Evolutionary conservation across 2,113 vertebrate species (phyloP), one percentile per base, ranked within the genome.

Genomic region (Lamprotornis superbus): DNA sequence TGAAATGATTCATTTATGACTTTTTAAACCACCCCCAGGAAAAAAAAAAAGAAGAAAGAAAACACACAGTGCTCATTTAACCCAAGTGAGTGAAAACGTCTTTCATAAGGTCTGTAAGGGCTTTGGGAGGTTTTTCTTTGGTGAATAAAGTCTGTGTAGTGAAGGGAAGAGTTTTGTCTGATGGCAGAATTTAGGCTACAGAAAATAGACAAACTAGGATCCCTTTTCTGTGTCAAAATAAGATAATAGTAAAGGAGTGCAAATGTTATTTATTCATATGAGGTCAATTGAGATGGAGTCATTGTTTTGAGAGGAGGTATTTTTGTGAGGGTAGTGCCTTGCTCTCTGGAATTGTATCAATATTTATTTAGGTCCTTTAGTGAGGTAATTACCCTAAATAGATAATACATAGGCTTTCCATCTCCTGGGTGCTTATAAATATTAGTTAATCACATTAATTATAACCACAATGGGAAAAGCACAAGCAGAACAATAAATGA

Each of bases 1-100:
- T 94, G 83, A 91, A 97, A 97, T 97, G 97, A 98, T 97, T 98
- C 98, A 98, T 98, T 97, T 97, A 97, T 97, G 97, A 89, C 94
- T 94, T 85, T 83, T 93, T 90, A 69, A 40, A 1, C 22, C 55
- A 40, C 39, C 31, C 49, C 70, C 49, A 84, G 74, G 25, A 63
- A 78, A 75, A 75, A 77, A 80, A 88, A 68, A 80, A 80, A 70
- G 19, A 80, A 95, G 46, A 94, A 95, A 91, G 90, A 94, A 95
- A 94, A 96, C 63, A 96, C 94, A 97, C 96, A 95, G 96, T 31
- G 94, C 95, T 97, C 96, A 92, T 97, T 98, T 96, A 96, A 92
- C 90, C 93, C 97, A 92, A 96, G 95, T 90, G 75, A 96, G 94
- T 97, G 96, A 98, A 98, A 97, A 98, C 95, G 82, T 87, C 97